Evolutionary conservation across 2,888 invertebrate species (phyloP), one percentile per base, ranked within the genome.

Genomic region (Microplitis deprimator): DNA sequence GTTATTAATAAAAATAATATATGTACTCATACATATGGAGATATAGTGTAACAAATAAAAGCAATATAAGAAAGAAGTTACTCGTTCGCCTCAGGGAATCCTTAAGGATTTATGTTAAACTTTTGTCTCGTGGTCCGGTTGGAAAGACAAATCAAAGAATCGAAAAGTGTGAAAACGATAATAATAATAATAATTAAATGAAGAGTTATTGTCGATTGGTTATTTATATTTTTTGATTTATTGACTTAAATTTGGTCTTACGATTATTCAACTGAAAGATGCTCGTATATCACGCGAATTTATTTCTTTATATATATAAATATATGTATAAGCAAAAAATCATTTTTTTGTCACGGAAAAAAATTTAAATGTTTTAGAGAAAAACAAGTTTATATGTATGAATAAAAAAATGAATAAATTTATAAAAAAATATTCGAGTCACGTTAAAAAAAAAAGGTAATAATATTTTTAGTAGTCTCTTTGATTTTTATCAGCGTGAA

Each of bases 181-280:
- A 61, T 17, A 41, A 61, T 50, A 62, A 75, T 64, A 38, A 62
- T 29, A 17, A 20, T 17, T 38, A 71, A n/a, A 75, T 20, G 39
- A 50, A 59, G 60, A 10, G 29, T 76, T 39, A 59, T 67, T 39
- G 65, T 70, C 60, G 67, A 74, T 77, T 40, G 65, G 59, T 68
- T 39, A 69, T 40, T 70, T 59, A 65, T 38, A 70, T 70, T 41
- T 67, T 76, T 59, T 74, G 70, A 77, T 74, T 77, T 70, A 77
- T 67, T 40, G 70, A 64, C 20, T 59, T 10, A 60, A 59, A 62
- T 50, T 69, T 20, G 16, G 10, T 62, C 61, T 13, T n/a, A 41
- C 39, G 70, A 74, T 77, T 77, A 70, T 74, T 67, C 59, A 60
- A 69, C 78, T 78, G 78, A 77, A 75, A 75, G 78, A 80, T 80